These are phyloP conservation scores for Pachydiplax longipennis DNA, from an alignment of 2,888 invertebrate species.

Conservation along the genomic window DNA sequence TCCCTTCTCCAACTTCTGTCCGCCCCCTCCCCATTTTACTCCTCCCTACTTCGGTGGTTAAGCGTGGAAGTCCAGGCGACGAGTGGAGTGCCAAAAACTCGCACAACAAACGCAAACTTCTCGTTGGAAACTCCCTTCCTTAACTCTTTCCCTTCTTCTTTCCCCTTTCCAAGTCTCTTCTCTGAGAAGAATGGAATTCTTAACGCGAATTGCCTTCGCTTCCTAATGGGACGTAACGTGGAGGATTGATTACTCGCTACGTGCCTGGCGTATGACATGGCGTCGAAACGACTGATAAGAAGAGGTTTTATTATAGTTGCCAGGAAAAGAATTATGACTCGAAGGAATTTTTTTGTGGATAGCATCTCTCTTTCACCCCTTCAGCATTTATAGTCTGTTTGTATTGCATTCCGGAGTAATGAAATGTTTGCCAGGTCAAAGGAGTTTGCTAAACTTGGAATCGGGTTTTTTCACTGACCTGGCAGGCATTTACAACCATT, in stretches of 20 bases:
- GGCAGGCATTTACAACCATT: no score
- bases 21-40: not conserved
- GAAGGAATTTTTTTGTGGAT: not conserved
- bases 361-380: no score
- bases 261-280: constrained; percentile 19
- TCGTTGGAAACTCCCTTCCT: not conserved
- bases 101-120: not conserved
- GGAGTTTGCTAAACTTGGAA: not conserved
- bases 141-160: not conserved
- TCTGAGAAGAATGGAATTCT: constrained; percentile 7
- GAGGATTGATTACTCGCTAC: constrained; percentile 23
- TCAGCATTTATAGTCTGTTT: not conserved
- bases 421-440: not conserved
- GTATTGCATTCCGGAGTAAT: not conserved
- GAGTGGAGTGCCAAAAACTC: not conserved
- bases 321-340: not conserved
- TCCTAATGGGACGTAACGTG: constrained; percentile 39
- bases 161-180: not conserved
- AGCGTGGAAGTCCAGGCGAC: not conserved
- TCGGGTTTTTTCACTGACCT: not conserved
- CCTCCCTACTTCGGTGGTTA: not conserved
- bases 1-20: not conserved
- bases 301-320: not conserved
- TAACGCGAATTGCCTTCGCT: constrained; percentile 13
- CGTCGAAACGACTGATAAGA: constrained; percentile 31